Evolutionary conservation across 2,888 invertebrate genomes (phyloP).

Genomic region (Caenorhabditis becei): DNA sequence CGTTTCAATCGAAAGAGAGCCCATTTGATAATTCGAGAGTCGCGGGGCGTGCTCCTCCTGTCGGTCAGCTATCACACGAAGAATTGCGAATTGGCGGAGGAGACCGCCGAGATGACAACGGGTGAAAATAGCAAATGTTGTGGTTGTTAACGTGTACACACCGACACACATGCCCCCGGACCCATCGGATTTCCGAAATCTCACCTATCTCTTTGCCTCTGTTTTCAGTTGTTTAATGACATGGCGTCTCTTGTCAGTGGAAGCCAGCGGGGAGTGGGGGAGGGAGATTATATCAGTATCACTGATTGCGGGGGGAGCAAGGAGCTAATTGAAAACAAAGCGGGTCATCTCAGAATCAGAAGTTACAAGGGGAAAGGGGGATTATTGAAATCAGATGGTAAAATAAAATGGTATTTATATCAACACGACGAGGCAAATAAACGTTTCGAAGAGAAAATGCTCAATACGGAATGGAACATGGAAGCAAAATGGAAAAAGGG

Average conservation of each 20-base stretch:
- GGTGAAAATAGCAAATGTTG: conserved; percentile 66
- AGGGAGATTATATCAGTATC: conserved; percentile 3
- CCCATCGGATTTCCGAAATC: conserved; percentile 9
- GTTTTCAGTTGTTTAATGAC: conserved; percentile 12
- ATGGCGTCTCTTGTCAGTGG: neutral
- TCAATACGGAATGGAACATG: neutral
- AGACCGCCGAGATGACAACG: conserved; percentile 44
- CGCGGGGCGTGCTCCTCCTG: conserved; percentile 49
- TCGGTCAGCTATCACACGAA: conserved; percentile 57
- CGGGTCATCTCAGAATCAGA: no score
- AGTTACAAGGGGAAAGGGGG: neutral
- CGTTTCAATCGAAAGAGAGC: neutral
- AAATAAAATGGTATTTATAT: neutral
- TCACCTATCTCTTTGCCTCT: conserved; percentile 1
- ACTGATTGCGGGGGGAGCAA: neutral
- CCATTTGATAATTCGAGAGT: conserved; percentile 32
- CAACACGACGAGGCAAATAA: neutral
- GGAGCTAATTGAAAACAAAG: neutral
- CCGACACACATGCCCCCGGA: conserved; percentile 19
- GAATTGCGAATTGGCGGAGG: conserved; percentile 21
- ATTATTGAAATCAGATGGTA: no score
- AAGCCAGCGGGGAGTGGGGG: neutral
- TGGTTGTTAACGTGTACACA: conserved; percentile 58
- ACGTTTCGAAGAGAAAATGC: neutral
- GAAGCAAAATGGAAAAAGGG: neutral